These are phyloP conservation scores for Bambusicola thoracicus DNA, from an alignment of 2,113 vertebrate species.

Conservation along the genomic window DNA sequence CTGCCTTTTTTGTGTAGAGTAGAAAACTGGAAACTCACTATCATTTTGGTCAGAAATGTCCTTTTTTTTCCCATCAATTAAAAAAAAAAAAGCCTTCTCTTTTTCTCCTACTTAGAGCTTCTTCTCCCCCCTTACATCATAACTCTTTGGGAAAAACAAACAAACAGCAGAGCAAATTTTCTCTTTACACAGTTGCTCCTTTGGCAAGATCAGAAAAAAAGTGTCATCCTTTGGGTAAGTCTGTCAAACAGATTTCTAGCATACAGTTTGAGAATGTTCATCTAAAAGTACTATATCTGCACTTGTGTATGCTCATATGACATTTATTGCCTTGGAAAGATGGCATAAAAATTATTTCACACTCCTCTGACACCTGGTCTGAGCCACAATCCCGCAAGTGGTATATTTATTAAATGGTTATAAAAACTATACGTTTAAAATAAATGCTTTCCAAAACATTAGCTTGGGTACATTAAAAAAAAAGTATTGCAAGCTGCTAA, in stretches of 20 bases:
- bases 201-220: constrained; percentile 62
- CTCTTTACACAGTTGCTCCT: constrained; percentile 22
- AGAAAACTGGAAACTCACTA: constrained; percentile 63
- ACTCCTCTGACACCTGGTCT: constrained; percentile 46
- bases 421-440: not conserved
- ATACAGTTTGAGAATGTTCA: constrained; percentile 61
- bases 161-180: constrained; percentile 45
- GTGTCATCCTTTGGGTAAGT: constrained; percentile 48
- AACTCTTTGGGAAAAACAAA: not conserved
- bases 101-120: constrained; percentile 13
- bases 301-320: constrained; percentile 71
- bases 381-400: not conserved
- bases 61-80: not conserved
- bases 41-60: constrained; percentile 27
- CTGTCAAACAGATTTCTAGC: constrained; percentile 74
- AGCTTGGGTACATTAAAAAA: not conserved
- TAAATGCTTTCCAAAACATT: constrained; percentile 11
- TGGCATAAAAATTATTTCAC: constrained; percentile 74
- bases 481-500: not conserved
- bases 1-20: constrained; percentile 21
- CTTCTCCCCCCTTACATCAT: not conserved
- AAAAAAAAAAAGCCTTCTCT: not conserved
- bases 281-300: constrained; percentile 62
- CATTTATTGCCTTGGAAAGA: constrained; percentile 79
- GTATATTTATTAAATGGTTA: not conserved